phyloP scores from a whole-genome alignment of 2,113 vertebrate species.

The Pachyramphus minor region DNA sequence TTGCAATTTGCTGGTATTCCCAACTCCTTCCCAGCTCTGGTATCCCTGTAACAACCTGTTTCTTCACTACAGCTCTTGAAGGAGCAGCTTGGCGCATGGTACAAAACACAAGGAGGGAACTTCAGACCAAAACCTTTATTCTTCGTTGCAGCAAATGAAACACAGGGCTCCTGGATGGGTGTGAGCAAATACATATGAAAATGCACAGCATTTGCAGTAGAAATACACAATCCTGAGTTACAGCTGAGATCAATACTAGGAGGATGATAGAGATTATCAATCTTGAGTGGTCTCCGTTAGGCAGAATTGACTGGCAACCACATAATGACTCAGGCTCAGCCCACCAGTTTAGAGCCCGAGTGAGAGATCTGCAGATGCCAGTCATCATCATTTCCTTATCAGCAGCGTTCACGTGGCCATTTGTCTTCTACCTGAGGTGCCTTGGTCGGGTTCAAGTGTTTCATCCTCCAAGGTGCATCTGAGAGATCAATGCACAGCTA shows the following conservation, averaged over 20 bases:
- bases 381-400: conserved; percentile 61
- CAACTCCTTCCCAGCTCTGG: neutral
- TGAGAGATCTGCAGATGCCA: conserved; percentile 69
- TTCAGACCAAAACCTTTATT: conserved; percentile 49
- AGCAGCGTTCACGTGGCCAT: conserved; percentile 25
- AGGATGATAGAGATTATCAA: conserved; percentile 57
- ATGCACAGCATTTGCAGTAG: neutral
- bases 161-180: neutral
- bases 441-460: neutral
- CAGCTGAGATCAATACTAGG: conserved; percentile 43
- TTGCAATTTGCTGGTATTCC: neutral
- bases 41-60: neutral
- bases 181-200: neutral
- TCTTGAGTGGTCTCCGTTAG: conserved; percentile 57
- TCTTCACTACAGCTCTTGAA: neutral
- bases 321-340: conserved; percentile 65
- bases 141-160: neutral
- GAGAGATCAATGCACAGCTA: conserved; percentile 98
- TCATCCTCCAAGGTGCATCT: conserved; percentile 39
- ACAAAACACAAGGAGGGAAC: conserved; percentile 40
- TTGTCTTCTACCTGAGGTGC: conserved; percentile 55
- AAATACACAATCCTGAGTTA: conserved; percentile 16
- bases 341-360: conserved; percentile 58
- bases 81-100: neutral
- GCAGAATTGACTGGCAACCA: conserved; percentile 65